Evolutionary conservation across 2,113 vertebrate genomes (phyloP), one percentile per base, ranked within the genome.

Genomic region (Sialia sialis): DNA sequence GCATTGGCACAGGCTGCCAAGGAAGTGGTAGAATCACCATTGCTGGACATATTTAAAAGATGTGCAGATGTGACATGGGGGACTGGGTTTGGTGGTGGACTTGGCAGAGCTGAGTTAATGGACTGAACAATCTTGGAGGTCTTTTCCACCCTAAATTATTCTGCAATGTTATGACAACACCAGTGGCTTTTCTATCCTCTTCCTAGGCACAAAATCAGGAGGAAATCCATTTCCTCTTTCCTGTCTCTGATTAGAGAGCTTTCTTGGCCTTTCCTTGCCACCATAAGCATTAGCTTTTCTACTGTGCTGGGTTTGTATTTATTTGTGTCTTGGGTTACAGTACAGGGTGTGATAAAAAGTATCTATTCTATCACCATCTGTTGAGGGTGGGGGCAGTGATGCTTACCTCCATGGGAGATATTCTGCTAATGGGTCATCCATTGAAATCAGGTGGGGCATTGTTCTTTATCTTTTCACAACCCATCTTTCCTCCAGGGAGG

Each of bases 1-100:
- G 14, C 17, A 14, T 3, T 20, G 21, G 15, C 18, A 54, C 46
- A 73, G 6, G 52, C 26, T 73, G 17, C 17, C 30, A 48, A 30
- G n/a, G 30, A 66, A 67, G 25, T 26, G 19, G 13, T 51, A 16
- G 11, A 5, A 11, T 30, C n/a, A 52, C 18, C 0, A 1, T 20
- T 25, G 12, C n/a, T 36, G 17, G 25, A 32, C 18, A 30, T 32
- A 36, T 10, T 36, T 59, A 20, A 41, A 52, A 59, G 29, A 27
- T 6, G 4, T 34, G 29, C 29, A 59, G 20, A 22, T 14, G 18
- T 36, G 59, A n/a, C 44, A 36, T 54, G 41, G 22, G 16, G 29
- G 39, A 36, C 30, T 54, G 43, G 34, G 10, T 27, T 73, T 48
- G 7, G 4, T 29, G n/a, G 3, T n/a, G 39, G 29, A 7, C 23